Conservation (phyloP, 1,140 invertebrate species). For the Charaxes varanes region DNA sequence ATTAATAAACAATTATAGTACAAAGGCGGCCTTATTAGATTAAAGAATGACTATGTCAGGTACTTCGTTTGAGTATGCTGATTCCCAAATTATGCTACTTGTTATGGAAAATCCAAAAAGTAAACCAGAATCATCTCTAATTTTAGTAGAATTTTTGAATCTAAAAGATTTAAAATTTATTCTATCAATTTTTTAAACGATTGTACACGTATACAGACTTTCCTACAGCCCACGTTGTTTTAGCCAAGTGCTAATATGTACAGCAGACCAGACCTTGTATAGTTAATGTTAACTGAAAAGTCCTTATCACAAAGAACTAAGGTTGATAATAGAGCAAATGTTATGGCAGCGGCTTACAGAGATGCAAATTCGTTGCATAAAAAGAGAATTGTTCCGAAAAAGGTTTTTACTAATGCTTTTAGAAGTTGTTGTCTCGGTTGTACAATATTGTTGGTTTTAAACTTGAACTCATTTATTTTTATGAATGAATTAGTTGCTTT, state of each 20-base stretch:
- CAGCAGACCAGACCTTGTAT: too few relatives aligned
- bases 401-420: conserved; percentile 18
- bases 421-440: conserved; percentile 26
- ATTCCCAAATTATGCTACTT: too few relatives aligned
- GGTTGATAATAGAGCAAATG: conserved; percentile 11
- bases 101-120: too few relatives aligned
- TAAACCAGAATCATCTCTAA: too few relatives aligned
- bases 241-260: conserved; percentile 36
- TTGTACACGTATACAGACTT: conserved; percentile 8
- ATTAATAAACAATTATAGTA: too few relatives aligned
- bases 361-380: conserved; percentile 35
- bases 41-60: too few relatives aligned
- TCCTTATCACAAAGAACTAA: conserved; percentile 14
- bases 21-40: too few relatives aligned
- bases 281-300: too few relatives aligned
- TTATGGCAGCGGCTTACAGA: neutral
- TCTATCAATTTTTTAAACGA: neutral
- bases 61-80: too few relatives aligned
- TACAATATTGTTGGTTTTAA: conserved; percentile 48
- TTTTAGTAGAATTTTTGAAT: too few relatives aligned
- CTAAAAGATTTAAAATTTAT: neutral
- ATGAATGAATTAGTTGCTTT: conserved; percentile 20
- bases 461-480: conserved; percentile 52
- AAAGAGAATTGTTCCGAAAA: conserved; percentile 28
- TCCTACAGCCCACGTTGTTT: conserved; percentile 31